Evolutionary conservation across 64 coral and sea anemone genomes (phyloP).

Genomic region (Dendronephthya gigantea): DNA sequence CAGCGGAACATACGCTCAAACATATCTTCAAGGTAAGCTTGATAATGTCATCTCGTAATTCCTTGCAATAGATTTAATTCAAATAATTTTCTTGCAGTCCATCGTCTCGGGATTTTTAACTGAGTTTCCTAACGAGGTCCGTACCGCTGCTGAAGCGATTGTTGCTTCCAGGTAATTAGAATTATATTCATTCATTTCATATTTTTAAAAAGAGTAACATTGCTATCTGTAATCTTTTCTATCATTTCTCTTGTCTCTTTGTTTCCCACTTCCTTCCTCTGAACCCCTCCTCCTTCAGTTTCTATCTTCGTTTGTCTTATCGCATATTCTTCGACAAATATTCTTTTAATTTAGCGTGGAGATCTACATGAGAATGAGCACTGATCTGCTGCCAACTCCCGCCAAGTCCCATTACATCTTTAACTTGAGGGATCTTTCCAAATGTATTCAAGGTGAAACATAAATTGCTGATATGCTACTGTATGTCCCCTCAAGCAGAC

Average conservation of each 20-base stretch:
- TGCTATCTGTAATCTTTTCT: background rate
- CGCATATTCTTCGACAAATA: background rate
- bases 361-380: conserved; percentile 94
- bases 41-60: no score
- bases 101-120: conserved; percentile 79
- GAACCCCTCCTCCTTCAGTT: background rate
- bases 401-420: conserved; percentile 98
- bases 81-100: conserved; percentile 40
- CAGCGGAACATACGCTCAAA: conserved; percentile 90
- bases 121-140: conserved; percentile 83
- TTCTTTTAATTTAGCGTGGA: conserved; percentile 58
- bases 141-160: conserved; percentile 68
- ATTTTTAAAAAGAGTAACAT: no score
- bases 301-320: background rate
- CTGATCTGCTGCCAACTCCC: conserved; percentile 83
- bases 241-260: background rate
- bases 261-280: background rate
- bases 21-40: conserved; percentile 91
- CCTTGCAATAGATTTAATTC: no score
- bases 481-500: no score
- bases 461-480: no score
- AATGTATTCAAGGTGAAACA: conserved; percentile 82
- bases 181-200: background rate
- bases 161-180: conserved; percentile 70
- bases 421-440: conserved; percentile 93